Base-by-base conservation (phyloP, 2,797 vertebrate species). In the Cyclopterus lumpus region DNA sequence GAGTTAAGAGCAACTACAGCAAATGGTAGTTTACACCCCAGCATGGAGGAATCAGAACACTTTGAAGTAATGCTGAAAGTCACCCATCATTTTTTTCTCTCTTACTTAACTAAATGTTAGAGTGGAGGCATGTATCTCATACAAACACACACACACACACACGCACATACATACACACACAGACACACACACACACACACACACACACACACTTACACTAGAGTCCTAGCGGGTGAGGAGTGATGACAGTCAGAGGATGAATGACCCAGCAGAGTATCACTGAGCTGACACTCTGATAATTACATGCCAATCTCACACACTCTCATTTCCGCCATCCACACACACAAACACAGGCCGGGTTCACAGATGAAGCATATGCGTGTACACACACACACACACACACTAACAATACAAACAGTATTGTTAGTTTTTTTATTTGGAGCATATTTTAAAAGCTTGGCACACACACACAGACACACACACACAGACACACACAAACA, bases 211-310 rank as follows among this genome's bases (percentile, higher is more conserved):
- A 75, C 71, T 67, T 54, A 38, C 40, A 38, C 72, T 53, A 28
- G 20, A 71, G 77, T 87, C 75, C 75, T 75, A 55, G 67, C 73
- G 83, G 61, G 76, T 77, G 71, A 76, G 51, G 58, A 74, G 81
- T 8, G 58, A 81, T 89, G 89, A 86, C 89, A 89, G 91, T 89
- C 81, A 70, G 85, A 86, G 86, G 88, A 92, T 91, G 71, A 87
- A 88, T 86, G 89, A 85, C 88, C 90, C 80, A 40, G 86, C 44
- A 68, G 61, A 89, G 84, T 84, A 82, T 86, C 84, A 83, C 75
- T 73, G 82, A 86, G 85, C 89, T 90, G 91, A 90, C 91, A 89
- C 84, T 80, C 81, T 91, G 91, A 93, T 93, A 93, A 93, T 92
- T 90, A 89, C 91, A 88, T 92, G 92, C 90, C 92, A 92, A 85